Evolutionary conservation across 2,888 invertebrate species (phyloP).

Genomic region (Ennomos erosarius): DNA sequence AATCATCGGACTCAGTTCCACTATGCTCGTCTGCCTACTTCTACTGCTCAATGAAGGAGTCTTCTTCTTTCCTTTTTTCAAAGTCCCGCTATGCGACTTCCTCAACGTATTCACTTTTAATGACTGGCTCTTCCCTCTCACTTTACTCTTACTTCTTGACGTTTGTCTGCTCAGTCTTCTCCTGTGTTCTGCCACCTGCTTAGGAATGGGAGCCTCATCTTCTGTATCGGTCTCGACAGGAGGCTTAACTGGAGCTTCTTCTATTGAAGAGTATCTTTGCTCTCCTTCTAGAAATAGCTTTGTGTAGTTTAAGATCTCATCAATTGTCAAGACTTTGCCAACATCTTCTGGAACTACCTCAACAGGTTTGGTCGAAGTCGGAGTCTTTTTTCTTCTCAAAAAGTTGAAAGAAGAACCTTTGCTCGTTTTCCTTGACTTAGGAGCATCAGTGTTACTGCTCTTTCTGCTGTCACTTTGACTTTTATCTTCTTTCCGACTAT

Average conservation of each 20-base stretch:
- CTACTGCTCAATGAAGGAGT: conserved; percentile 63
- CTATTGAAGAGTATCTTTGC: conserved; percentile 63
- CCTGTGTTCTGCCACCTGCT: conserved; percentile 68
- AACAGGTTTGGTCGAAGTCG: conserved; percentile 68
- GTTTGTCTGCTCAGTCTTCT: conserved; percentile 76
- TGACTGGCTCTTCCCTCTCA: conserved; percentile 75
- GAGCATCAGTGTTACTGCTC: conserved; percentile 64
- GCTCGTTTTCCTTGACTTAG: conserved; percentile 73
- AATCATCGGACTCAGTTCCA: conserved; percentile 66
- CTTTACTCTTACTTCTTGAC: conserved; percentile 79
- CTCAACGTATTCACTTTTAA: conserved; percentile 76
- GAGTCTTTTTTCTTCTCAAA: conserved; percentile 74
- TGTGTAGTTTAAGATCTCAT: conserved; percentile 71
- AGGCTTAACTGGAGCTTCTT: conserved; percentile 47
- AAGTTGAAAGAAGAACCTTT: conserved; percentile 78
- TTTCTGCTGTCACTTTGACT: conserved; percentile 63
- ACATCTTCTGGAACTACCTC: conserved; percentile 73
- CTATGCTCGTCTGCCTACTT: conserved; percentile 76
- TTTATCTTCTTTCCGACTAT: conserved; percentile 75
- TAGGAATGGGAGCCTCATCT: conserved; percentile 68
- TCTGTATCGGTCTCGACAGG: conserved; percentile 73
- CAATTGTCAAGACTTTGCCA: conserved; percentile 56
- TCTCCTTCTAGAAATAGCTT: conserved; percentile 76
- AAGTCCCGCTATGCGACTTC: conserved; percentile 77
- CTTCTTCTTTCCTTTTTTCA: conserved; percentile 78